Percentiles rank a stretch among this genome's conserved stretches.
Conservation (phyloP, 2,113 vertebrate species). For the Gopherus evgoodei region DNA sequence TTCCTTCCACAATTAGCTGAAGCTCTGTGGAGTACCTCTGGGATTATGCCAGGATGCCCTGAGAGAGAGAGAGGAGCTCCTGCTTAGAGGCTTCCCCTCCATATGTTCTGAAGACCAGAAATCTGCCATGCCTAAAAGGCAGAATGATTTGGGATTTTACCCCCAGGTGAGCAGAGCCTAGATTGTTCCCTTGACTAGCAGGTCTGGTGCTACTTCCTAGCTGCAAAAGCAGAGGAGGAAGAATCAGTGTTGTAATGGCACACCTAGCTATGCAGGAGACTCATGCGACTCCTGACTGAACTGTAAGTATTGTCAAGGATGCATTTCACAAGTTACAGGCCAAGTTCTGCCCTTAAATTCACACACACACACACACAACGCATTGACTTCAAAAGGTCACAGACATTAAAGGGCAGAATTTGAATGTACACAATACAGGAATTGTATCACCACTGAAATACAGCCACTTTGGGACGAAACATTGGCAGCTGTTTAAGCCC, state of each 20-base stretch:
- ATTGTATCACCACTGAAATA: background rate
- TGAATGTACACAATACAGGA: background rate
- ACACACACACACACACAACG: background rate
- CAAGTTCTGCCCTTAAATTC: background rate
- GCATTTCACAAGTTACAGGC: background rate
- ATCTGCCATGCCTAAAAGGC: background rate
- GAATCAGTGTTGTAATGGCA: background rate
- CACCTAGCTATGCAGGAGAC: background rate
- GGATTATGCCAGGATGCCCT: background rate
- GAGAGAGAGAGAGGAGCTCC: background rate
- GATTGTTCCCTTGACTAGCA: background rate
- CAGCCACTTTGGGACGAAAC: background rate
- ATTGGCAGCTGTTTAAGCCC: background rate
- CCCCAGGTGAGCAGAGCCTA: background rate
- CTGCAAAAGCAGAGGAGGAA: background rate
- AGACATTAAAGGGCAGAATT: background rate
- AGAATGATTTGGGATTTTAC: background rate
- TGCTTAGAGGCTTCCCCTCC: background rate
- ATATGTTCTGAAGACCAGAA: background rate
- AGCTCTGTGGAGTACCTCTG: background rate
- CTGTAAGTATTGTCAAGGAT: background rate
- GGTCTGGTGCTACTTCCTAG: background rate
- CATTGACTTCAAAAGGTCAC: background rate
- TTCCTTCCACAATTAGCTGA: background rate
- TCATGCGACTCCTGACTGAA: background rate